Evolutionary conservation across 2,888 invertebrate genomes (phyloP).

Genomic region (Quadroppia sp.): DNA sequence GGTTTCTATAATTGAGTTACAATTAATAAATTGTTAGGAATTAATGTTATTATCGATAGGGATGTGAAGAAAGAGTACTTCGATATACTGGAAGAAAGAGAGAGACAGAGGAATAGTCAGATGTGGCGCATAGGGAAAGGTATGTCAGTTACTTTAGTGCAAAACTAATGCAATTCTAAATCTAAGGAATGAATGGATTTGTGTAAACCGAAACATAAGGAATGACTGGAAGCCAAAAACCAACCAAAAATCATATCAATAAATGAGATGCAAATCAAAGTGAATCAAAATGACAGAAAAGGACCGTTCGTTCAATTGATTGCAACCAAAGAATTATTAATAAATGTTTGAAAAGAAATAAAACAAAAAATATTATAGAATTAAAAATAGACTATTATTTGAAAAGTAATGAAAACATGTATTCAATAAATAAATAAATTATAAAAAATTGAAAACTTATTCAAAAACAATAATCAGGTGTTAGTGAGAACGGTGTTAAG

Average conservation of each 20-base stretch:
- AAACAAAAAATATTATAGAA: no score
- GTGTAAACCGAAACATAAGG: background rate
- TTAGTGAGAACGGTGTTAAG: background rate
- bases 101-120: slow-evolving; percentile 22
- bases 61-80: slow-evolving; percentile 30
- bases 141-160: background rate
- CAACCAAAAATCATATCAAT: background rate
- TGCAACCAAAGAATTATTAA: no score
- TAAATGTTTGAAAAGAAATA: no score
- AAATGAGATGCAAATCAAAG: background rate
- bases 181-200: slow-evolving; percentile 4
- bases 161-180: background rate
- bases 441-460: background rate
- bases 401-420: background rate
- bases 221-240: background rate
- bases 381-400: background rate
- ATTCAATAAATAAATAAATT: background rate
- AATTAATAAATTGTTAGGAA: no score
- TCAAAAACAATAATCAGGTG: background rate
- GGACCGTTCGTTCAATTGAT: background rate
- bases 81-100: slow-evolving; percentile 46
- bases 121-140: slow-evolving; percentile 23
- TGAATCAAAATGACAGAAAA: background rate
- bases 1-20: background rate
- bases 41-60: slow-evolving; percentile 23